Base-by-base conservation (phyloP, 2,797 vertebrate species). In the Pseudopleuronectes americanus region DNA sequence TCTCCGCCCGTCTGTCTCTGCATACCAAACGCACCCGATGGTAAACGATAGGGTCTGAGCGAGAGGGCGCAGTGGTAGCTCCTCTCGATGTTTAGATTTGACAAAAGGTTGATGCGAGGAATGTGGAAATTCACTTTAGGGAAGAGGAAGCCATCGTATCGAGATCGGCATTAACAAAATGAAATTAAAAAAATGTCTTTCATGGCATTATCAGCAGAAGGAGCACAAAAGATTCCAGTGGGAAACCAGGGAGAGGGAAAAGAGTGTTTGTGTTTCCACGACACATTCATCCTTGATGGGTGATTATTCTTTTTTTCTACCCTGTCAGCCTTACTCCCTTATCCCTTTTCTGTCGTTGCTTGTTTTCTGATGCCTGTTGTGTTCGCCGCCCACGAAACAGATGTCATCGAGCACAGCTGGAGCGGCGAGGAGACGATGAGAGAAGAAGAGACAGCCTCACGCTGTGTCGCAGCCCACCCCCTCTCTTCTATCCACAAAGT, bases 391-490 rank as follows among this genome's bases (percentile, higher is more conserved):
- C 70, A 76, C 61, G 55, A 87, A 90, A 89, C 90, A 91, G 90
- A 92, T 92, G 92, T 85, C 85, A 84, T 65, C 69, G 26, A 67
- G 72, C 89, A 82, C 89, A 90, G 86, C 89, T 91, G 88, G 87
- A 89, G 77, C 22, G 13, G 53, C 49, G 26, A 64, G 71, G 68
- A 85, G 76, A 88, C 58, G 58, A 82, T 70, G 80, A 85, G 74
- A 81, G 77, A 67, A 73, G 73, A 69, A 55, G 76, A 85, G 70
- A 83, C 71, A 71, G 67, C 36, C 71, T 66, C 87, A 78, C 16
- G 77, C 83, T 84, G 89, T 56, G 84, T 56, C 28, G 49, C 80
- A 77, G 80, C 74, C 72, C 45, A 14, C 74, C 74, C 76, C 75
- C 57, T 68, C 76, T 53, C 74, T 70, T 43, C 64, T 24, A 63